A percentile compares a stretch with the other conserved stretches of the same genome.
Evolutionary conservation across 1,140 invertebrate species (phyloP).

Genomic region (Brachionus koreanus): DNA sequence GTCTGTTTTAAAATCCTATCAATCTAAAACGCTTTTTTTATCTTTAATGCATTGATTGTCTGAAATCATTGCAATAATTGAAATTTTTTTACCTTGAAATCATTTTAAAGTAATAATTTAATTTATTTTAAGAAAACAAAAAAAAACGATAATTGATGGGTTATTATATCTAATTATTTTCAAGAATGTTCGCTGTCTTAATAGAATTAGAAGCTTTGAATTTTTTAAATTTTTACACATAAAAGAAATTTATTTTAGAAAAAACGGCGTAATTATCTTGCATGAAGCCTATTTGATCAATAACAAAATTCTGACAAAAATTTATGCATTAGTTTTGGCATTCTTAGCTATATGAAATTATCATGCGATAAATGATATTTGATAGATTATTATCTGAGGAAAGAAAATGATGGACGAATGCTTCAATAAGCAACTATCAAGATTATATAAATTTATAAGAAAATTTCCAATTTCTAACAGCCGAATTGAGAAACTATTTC

Average conservation of each 20-base stretch:
- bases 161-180: background rate
- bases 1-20: no score
- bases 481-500: background rate
- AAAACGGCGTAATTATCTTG: background rate
- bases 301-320: background rate
- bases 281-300: background rate
- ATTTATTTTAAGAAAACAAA: background rate
- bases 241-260: no score
- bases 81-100: background rate
- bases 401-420: background rate
- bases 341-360: background rate
- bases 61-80: background rate
- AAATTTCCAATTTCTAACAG: background rate
- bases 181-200: background rate
- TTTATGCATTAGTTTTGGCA: background rate
- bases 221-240: background rate
- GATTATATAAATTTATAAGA: background rate
- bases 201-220: background rate
- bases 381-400: background rate
- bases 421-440: background rate
- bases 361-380: background rate
- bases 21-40: background rate
- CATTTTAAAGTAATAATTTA: background rate
- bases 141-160: background rate
- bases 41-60: background rate